Evolutionary conservation across 2,113 vertebrate species (phyloP), one percentile per base, ranked within the genome.

Genomic region (Dicerorhinus sumatrensis): DNA sequence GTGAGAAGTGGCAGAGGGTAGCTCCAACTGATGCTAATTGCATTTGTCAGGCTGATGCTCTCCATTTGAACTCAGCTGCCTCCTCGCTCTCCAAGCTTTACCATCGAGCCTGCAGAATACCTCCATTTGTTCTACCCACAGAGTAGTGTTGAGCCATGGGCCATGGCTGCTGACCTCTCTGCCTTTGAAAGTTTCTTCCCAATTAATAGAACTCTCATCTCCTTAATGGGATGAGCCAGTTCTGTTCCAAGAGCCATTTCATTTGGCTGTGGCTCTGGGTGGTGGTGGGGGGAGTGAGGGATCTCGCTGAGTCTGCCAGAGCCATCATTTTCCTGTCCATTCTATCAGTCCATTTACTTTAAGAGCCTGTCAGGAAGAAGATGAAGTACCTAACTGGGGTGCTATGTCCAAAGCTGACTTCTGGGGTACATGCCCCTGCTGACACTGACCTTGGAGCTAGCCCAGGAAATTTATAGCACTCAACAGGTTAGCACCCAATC

Each of bases 181-280:
- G 95, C 56, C 95, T 97, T 98, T 97, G 89, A 97, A 94, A 96
- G 17, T 89, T 94, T 96, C 69, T 94, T 85, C 46, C 36, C 92
- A 96, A 95, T 97, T 98, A 97, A 96, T 96, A 97, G 83, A 91
- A 75, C 56, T 83, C 60, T 98, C 97, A 98, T 98, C 48, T 95
- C 85, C 86, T 93, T 98, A 97, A 97, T 98, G 93, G 93, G 95
- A 96, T 93, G 79, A 95, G 36, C 51, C 89, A 96, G 33, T 96
- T 92, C 65, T 86, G 89, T 97, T 98, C 97, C 98, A 98, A 96
- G 81, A 96, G 51, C 62, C 67, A 96, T 98, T 98, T 98, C 89
- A 97, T 98, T 98, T 97, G 97, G 95, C 97, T 86, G 36, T 96
- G 65, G 60, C 93, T 94, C 84, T 97, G 76, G 67, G 14, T 79